Base-by-base conservation (phyloP, 2,888 invertebrate genomes). In the Ceramica pisi region DNA sequence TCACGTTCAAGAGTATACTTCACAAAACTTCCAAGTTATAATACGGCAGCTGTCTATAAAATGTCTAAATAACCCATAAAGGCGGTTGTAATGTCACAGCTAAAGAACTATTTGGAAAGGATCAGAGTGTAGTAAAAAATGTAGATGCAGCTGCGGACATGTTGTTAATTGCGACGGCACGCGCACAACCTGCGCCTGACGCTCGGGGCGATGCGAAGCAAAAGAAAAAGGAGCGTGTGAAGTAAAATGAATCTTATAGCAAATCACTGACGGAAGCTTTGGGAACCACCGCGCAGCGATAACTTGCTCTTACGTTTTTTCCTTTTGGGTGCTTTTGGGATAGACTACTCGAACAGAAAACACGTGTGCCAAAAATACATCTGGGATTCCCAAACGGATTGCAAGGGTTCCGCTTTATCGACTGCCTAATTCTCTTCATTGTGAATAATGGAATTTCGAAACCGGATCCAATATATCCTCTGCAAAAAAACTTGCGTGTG, bases 161-260 rank as follows among this genome's bases (percentile, higher is more conserved):
- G 82, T 84, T 81, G 84, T 85, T 90, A 89, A 91, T 89, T 89
- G 85, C 80, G 65, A 66, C 71, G 88, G 88, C 90, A 91, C 89
- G 90, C 87, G 90, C 80, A 78, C 80, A 76, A 87, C 85, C 84
- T 85, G 85, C 84, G 70, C 44, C 55, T 53, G 50, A 23, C 55
- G 63, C 62, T 50, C 44, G 64, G 14, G 44, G 59, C 71, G 26
- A 55, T 48, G 46, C 26, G 56, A 35, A 12, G 14, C 48, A n/a
- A 55, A 41, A 21, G 57, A 57, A 21, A 3, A 38, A 48, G 35
- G 4, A 60, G 6, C 44, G 61, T 23, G 10, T 48, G 48, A 3
- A 65, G 50, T 26, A 74, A 81, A 78, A 62, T 73, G 59, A 78
- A 62, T 50, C 71, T 71, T 75, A 57, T 38, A 35, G 46, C 21